Conservation (phyloP, 92 coral and sea anemone species). For the Umimayanthus kanabou region DNA sequence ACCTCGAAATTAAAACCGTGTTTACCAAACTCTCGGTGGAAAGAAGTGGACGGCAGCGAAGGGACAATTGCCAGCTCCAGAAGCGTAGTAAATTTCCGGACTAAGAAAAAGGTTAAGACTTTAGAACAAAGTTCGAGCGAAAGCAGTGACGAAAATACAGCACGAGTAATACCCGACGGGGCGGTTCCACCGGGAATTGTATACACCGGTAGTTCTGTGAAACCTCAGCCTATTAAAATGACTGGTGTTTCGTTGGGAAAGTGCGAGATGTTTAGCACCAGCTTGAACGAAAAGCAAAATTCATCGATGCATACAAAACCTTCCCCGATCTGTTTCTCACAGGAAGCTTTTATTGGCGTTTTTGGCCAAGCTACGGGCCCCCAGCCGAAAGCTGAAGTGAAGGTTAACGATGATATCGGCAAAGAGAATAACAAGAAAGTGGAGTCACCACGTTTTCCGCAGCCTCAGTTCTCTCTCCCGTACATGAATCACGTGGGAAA, state of each 20-base stretch:
- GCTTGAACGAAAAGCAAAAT: constrained; percentile 14
- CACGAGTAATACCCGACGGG: constrained; percentile 32
- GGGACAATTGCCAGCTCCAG: constrained; percentile 31
- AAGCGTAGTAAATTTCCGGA: constrained; percentile 49
- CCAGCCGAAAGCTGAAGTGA: constrained; percentile 40
- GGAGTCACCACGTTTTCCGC: constrained; percentile 26
- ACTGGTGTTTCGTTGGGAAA: constrained; percentile 46
- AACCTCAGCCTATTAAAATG: constrained; percentile 28
- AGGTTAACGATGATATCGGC: not conserved
- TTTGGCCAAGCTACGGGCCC: constrained; percentile 74
- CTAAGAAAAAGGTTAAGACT: constrained; percentile 30
- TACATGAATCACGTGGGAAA: constrained; percentile 64
- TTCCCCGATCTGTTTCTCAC: not conserved
- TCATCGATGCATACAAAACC: not conserved
- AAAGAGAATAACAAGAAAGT: constrained; percentile 1
- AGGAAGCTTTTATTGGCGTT: constrained; percentile 58
- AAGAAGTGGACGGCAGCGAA: constrained; percentile 21
- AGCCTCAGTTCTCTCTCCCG: constrained; percentile 56
- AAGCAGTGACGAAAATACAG: constrained; percentile 49
- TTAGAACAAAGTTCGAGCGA: constrained; percentile 14
- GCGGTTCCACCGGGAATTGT: constrained; percentile 57
- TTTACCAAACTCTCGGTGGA: constrained; percentile 27
- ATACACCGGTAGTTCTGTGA: constrained; percentile 63
- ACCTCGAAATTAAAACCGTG: not conserved
- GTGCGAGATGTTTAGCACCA: constrained; percentile 61